Evolutionary conservation across 1,140 invertebrate species (phyloP), one percentile per base, ranked within the genome.

Genomic region (Homarus americanus): DNA sequence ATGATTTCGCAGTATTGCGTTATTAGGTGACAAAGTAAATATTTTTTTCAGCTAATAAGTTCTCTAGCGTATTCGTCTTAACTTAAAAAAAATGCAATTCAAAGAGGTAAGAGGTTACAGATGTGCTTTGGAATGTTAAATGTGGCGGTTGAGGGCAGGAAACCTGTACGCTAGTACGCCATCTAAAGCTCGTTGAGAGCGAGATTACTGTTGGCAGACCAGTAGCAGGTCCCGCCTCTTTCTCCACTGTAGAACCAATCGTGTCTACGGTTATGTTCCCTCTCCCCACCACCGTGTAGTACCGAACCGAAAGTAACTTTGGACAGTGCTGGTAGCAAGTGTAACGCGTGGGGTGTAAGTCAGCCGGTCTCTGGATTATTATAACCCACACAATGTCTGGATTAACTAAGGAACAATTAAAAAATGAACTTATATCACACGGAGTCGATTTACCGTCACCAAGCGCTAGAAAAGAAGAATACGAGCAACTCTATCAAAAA

Each of bases 391-490:
- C 49, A 7, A 90, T 90, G 87, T 90, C 87, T 38, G 72, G 34
- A 53, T 41, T 90, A 28, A 90, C 87, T 5, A 90, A 90, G 34
- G 76, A 90, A 38, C 87, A 90, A 80, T 82, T 90, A 44, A 83
- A 40, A 84, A 90, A 58, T 72, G 79, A 90, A 76, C 80, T 90
- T 20, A 41, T 90, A 49, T 28, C 41, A n/a, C 80, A 90, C 36
- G 87, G 87, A 24, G 80, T 90, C 1, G 69, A 83, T 17, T 41
- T 90, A 15, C 87, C 87, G 15, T 63, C 87, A 63, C 24, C 87
- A 9, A 28, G 12, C 9, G 79, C 87, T 9, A 90, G 66, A 76
- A 90, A 90, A 63, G 49, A 41, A 12, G 87, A 90, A 58, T 90
- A 90, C 58, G 63, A 73, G 7, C 69, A 58, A 41, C 69, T 83